Evolutionary conservation across 2,113 vertebrate species (phyloP).

Genomic region (Caloenas nicobarica): DNA sequence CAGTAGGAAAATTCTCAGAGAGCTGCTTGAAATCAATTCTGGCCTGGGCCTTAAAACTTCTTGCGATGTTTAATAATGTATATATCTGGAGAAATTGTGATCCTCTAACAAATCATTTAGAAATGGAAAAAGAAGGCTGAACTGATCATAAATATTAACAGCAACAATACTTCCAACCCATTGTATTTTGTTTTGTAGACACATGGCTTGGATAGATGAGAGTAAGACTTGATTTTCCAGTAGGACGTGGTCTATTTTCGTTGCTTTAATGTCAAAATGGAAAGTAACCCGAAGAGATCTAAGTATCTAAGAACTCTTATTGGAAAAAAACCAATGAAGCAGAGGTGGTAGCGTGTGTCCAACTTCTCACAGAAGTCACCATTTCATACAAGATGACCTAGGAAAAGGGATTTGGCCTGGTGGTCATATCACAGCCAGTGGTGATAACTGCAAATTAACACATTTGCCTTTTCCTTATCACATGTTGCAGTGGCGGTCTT

Average conservation of each 20-base stretch:
- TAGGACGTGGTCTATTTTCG: not conserved
- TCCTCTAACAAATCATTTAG: slow-evolving; percentile 40
- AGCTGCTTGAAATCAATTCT: not conserved
- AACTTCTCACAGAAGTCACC: not conserved
- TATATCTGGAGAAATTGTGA: not conserved
- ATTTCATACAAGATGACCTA: not conserved
- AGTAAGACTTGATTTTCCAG: not conserved
- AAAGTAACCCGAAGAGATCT: not conserved
- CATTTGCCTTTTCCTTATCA: not conserved
- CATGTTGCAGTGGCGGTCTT: not conserved
- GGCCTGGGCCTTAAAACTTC: not conserved
- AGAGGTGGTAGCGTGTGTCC: not conserved
- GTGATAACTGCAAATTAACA: not conserved
- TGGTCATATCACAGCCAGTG: too few species aligned
- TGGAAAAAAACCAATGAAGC: not conserved
- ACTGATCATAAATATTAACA: slow-evolving; percentile 15
- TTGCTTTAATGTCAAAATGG: not conserved
- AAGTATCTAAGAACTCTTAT: not conserved
- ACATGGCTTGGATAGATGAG: not conserved
- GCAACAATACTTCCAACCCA: not conserved
- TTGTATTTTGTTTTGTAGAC: not conserved
- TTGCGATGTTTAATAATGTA: slow-evolving; percentile 27
- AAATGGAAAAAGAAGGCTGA: slow-evolving; percentile 38
- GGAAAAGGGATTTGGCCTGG: not conserved
- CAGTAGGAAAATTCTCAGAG: not conserved